Evolutionary conservation across 2,113 vertebrate species (phyloP), one percentile per base, ranked within the genome.

Genomic region (Passerina amoena): DNA sequence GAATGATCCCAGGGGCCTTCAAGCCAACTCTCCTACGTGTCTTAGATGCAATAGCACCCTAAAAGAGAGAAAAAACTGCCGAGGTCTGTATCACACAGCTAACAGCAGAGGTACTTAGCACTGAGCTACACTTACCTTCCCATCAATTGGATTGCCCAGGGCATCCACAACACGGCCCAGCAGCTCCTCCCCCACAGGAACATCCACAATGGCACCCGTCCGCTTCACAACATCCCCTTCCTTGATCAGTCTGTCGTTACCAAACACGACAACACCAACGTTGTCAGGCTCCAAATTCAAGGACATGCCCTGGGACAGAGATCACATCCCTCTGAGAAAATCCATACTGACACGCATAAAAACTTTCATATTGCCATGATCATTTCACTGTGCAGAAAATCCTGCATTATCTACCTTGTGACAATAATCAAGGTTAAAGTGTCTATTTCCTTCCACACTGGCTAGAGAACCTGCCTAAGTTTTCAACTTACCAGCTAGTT

Each of bases 271-370:
- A 95, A 99, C 99, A 98, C 99, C 99, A 95, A 99, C 99, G 1
- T 99, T 99, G 98, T 99, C 99, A 1, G 99, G 99, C 98, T 99
- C 99, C 99, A 99, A 99, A 97, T 99, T 99, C 98, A 99, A 98
- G 97, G 99, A 99, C 99, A 99, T 99, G 24, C 99, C 99, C 99
- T 99, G 73, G 7, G 31, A 47, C 10, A 90, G 63, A 95, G 30
- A 77, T 3, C 38, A 78, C n/a, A 56, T 11, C 18, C 47, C 5
- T 24, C 11, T 78, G 8, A 76, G 15, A 64, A 66, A 68, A 73
- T 3, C 3, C 6, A 19, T 3, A 21, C 11, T 2, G 0, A 63
- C 10, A 13, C 1, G 8, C 30, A 28, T 0, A 15, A n/a, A 25
- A 37, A 4, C 25, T 50, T 75, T 11, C 73, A n/a, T 14, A 59